Percentiles rank a stretch among this genome's conserved stretches.
Conservation (phyloP, 2,797 vertebrate genomes). For the Liparis tanakae region DNA sequence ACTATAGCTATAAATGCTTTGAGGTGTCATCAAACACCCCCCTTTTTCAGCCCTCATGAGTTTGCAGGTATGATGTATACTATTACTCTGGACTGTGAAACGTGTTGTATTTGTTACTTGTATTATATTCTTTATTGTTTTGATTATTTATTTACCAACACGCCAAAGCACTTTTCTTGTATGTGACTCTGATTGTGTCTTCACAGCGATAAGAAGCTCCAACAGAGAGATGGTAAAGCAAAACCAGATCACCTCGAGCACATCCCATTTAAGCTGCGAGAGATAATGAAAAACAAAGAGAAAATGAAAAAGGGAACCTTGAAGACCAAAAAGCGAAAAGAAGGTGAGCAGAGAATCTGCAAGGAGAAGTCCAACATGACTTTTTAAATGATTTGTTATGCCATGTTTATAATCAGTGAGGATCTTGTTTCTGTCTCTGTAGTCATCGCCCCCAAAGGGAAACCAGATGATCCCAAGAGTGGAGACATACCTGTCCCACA, state of each 20-base stretch:
- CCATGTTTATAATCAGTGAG: background rate
- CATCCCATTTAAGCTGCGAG: conserved; percentile 92
- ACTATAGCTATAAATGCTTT: no score
- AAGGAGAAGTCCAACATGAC: background rate
- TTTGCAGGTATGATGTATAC: no score
- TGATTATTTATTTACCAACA: background rate
- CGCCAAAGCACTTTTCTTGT: background rate
- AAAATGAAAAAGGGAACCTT: conserved; percentile 77
- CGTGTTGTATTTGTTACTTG: background rate
- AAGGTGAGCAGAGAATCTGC: conserved; percentile 42
- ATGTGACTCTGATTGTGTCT: background rate
- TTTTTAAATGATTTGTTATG: background rate
- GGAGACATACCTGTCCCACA: conserved; percentile 82
- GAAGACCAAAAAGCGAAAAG: conserved; percentile 67
- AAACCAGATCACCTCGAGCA: conserved; percentile 84
- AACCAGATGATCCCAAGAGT: background rate
- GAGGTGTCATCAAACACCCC: no score
- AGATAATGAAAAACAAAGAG: conserved; percentile 90
- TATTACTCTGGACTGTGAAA: background rate
- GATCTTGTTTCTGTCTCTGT: background rate
- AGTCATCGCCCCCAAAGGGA: conserved; percentile 49
- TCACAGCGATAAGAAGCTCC: conserved; percentile 70
- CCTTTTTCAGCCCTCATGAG: no score
- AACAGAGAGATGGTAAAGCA: conserved; percentile 75
- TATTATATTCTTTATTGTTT: background rate